Conservation (phyloP, 2,888 invertebrate species). For the Conchocele bisecta region DNA sequence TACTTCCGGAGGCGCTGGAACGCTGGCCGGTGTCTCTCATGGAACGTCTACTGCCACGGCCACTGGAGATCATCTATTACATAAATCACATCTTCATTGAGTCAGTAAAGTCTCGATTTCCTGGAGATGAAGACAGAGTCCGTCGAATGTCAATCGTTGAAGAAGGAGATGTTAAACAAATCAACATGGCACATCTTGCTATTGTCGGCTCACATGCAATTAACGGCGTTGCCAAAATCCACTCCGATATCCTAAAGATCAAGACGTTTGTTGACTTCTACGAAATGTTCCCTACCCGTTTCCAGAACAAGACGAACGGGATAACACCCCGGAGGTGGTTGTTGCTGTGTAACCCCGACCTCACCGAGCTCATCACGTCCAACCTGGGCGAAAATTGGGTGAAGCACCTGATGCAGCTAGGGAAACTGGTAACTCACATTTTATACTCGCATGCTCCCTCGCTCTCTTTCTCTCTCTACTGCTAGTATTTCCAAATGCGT, state of each 20-base stretch:
- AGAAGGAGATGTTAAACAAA: conserved; percentile 96
- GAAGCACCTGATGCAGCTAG: conserved; percentile 93
- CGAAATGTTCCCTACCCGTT: conserved; percentile 96
- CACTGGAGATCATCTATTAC: conserved; percentile 98
- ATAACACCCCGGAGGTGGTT: conserved; percentile 99
- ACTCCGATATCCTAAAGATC: conserved; percentile 96
- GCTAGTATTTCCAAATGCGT: too few relatives aligned
- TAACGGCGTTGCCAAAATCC: conserved; percentile 98
- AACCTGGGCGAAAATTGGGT: conserved; percentile 99
- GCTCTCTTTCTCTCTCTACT: too few relatives aligned
- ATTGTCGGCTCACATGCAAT: conserved; percentile 98
- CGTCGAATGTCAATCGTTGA: conserved; percentile 94
- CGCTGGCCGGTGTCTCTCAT: conserved; percentile 89
- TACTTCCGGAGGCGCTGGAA: conserved; percentile 97
- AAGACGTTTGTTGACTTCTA: conserved; percentile 95
- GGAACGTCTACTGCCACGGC: conserved; percentile 94
- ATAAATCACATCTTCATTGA: conserved; percentile 89
- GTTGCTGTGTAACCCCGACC: conserved; percentile 96
- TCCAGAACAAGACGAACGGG: conserved; percentile 99
- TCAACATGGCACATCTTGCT: conserved; percentile 98
- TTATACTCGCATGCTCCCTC: neutral
- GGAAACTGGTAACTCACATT: conserved; percentile 91
- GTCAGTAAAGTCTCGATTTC: conserved; percentile 87
- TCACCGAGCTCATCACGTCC: conserved; percentile 96
- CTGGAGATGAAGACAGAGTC: conserved; percentile 88